phyloP scores from a whole-genome alignment of 2,797 vertebrate species.

The Enteromius radiatus region DNA sequence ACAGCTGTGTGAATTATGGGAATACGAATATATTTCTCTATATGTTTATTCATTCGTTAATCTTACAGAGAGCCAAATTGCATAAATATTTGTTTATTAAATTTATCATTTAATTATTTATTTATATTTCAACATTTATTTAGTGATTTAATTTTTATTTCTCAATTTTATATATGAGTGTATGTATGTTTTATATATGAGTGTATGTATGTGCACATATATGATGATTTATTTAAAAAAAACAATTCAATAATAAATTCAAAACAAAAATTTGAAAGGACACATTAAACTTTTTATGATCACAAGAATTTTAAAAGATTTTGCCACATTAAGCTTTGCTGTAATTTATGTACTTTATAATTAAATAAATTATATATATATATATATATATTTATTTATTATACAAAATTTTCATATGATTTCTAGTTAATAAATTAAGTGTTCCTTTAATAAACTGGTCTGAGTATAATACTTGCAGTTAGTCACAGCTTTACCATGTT shows the following conservation, averaged over 20 bases:
- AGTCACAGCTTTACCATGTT: neutral
- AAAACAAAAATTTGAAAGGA: no score
- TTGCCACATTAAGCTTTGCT: neutral
- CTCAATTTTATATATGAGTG: no score
- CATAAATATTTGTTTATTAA: neutral
- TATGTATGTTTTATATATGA: no score
- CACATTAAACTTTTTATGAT: neutral
- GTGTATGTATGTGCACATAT: no score
- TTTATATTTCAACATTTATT: no score
- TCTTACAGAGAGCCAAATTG: neutral
- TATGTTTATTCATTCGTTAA: neutral
- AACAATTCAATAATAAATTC: no score
- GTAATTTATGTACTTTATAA: neutral
- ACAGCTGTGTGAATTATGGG: neutral
- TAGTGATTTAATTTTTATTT: no score
- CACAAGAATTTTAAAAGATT: neutral
- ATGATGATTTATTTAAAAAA: no score
- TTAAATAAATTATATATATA: neutral
- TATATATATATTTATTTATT: no score
- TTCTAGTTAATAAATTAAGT: no score
- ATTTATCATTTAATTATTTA: neutral
- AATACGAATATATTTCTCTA: neutral
- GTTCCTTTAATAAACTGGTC: no score
- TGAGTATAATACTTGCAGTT: neutral
- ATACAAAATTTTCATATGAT: no score